Evolutionary conservation across 2,888 invertebrate genomes (phyloP).

Genomic region (Eristalis pertinax): DNA sequence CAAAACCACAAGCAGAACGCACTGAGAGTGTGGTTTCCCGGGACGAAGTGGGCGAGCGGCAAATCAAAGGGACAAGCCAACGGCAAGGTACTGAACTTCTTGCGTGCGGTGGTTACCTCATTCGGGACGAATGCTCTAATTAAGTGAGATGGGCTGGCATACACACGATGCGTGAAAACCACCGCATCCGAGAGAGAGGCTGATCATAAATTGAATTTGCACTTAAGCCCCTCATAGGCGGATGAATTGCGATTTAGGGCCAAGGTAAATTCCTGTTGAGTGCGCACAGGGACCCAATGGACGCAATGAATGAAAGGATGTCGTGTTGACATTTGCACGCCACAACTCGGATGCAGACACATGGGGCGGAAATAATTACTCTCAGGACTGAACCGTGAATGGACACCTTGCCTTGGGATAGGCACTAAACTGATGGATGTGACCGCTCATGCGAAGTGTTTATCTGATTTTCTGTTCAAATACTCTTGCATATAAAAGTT

Average conservation of each 20-base stretch:
- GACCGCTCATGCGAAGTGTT: too few relatives aligned
- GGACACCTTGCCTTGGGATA: too few relatives aligned
- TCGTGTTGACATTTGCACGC: neutral
- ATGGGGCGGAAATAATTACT: too few relatives aligned
- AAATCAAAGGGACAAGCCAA: neutral
- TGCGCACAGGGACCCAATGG: neutral
- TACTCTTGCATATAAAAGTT: too few relatives aligned
- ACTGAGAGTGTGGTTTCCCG: too few relatives aligned
- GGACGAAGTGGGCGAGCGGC: neutral
- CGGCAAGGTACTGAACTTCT: neutral
- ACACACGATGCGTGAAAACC: neutral
- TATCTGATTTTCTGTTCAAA: too few relatives aligned
- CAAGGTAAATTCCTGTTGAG: neutral
- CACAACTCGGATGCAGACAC: too few relatives aligned
- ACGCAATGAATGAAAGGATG: neutral
- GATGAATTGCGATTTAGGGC: neutral
- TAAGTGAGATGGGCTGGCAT: neutral
- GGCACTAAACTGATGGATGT: too few relatives aligned
- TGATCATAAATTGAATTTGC: constrained; percentile 5
- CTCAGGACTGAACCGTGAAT: too few relatives aligned
- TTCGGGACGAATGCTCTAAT: neutral
- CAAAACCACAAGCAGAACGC: neutral
- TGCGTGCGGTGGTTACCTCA: neutral
- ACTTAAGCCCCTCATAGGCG: neutral
- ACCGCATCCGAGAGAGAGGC: neutral